phyloP scores from a whole-genome alignment of 2,888 invertebrate genomes.

The Clepsis dumicolana region DNA sequence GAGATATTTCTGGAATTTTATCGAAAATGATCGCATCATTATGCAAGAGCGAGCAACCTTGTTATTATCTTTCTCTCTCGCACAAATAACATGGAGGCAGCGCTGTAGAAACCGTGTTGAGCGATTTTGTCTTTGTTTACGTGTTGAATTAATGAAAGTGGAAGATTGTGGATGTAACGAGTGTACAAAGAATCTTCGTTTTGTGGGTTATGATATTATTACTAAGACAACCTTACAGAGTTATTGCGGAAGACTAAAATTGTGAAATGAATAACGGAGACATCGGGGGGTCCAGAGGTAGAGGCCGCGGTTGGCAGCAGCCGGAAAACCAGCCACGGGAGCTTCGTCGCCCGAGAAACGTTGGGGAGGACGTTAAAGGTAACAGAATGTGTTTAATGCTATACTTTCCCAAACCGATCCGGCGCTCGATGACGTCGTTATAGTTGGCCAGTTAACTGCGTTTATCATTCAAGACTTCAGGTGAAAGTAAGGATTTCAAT shows the following conservation, averaged over 20 bases:
- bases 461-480: constrained; percentile 70
- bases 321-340: constrained; percentile 79
- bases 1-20: constrained; percentile 33
- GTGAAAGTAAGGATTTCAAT: constrained; percentile 83
- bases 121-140: constrained; percentile 83
- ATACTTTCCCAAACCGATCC: constrained; percentile 60
- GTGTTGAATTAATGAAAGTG: constrained; percentile 71
- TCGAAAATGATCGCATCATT: constrained; percentile 31
- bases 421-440: constrained; percentile 64
- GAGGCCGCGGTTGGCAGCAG: constrained; percentile 83
- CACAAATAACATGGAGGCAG: constrained; percentile 78
- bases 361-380: constrained; percentile 75
- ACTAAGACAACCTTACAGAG: constrained; percentile 56
- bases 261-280: constrained; percentile 85
- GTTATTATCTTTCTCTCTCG: constrained; percentile 46
- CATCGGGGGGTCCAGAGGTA: constrained; percentile 80
- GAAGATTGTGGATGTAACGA: constrained; percentile 34
- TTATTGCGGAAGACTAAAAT: constrained; percentile 55
- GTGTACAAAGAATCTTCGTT: constrained; percentile 45
- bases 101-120: constrained; percentile 67
- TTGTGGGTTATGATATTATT: constrained; percentile 71
- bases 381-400: constrained; percentile 49
- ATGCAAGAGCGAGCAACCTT: constrained; percentile 5
- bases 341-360: constrained; percentile 75
- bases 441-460: constrained; percentile 63